These are phyloP conservation scores for Phoebastria nigripes DNA, from an alignment of 2,797 vertebrate species.

Conservation along the genomic window DNA sequence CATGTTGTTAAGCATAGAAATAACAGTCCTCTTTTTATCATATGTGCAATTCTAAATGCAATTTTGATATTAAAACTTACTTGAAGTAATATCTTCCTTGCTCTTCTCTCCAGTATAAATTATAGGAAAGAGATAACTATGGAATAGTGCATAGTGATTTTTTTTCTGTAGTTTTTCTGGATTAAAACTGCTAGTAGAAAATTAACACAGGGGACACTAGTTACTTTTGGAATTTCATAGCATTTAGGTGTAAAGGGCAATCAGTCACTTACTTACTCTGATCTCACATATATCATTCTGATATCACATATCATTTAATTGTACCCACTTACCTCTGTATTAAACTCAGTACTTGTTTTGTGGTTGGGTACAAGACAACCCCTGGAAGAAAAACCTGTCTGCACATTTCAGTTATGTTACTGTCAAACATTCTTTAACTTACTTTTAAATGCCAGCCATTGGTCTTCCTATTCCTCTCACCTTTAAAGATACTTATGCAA, in stretches of 20 bases:
- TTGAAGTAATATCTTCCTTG: neutral
- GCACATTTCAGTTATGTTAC: neutral
- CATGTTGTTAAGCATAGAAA: neutral
- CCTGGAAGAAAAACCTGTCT: neutral
- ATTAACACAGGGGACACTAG: neutral
- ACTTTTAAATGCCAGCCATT: neutral
- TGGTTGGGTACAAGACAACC: neutral
- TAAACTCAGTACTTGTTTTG: neutral
- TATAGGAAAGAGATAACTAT: neutral
- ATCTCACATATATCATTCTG: neutral
- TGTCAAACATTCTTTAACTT: neutral
- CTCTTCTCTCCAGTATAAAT: neutral
- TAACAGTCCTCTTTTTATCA: neutral
- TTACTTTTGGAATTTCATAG: neutral
- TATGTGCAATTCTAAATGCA: neutral
- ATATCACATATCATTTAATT: neutral
- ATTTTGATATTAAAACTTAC: neutral
- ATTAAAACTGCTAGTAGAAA: neutral
- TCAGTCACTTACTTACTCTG: neutral
- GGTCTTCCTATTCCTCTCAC: neutral
- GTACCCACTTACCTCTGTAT: neutral
- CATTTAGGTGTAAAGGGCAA: neutral
- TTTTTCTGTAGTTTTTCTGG: neutral
- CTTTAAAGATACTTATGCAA: neutral
- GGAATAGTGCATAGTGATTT: neutral